Evolutionary conservation across 2,888 invertebrate genomes (phyloP).

Genomic region (Drosophila glabriapex): DNA sequence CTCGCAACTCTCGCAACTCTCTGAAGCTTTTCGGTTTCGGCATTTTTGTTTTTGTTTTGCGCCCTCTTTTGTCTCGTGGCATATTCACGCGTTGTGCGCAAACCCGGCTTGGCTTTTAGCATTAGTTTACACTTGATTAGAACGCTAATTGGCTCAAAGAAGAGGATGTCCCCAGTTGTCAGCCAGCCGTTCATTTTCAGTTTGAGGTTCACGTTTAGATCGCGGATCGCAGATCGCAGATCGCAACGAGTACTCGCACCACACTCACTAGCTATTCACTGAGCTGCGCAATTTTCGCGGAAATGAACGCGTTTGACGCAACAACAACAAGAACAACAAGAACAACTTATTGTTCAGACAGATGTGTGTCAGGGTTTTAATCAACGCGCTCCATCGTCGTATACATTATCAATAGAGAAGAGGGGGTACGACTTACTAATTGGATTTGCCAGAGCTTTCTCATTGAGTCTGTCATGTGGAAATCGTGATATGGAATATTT

Average conservation of each 20-base stretch:
- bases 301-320: slow-evolving; percentile 38
- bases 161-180: slow-evolving; percentile 26
- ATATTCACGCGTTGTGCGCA: slow-evolving; percentile 82
- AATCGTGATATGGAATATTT: slow-evolving; percentile 7
- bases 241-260: slow-evolving; percentile 23
- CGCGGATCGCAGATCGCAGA: neutral
- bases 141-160: slow-evolving; percentile 73
- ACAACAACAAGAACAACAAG: neutral
- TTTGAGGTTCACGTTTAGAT: neutral
- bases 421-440: slow-evolving; percentile 3
- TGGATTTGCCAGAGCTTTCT: slow-evolving; percentile 10
- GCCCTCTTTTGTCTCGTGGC: slow-evolving; percentile 79
- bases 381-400: slow-evolving; percentile 27
- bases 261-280: slow-evolving; percentile 49
- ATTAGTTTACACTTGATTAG: slow-evolving; percentile 82
- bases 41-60: neutral
- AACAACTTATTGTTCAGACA: slow-evolving; percentile 34
- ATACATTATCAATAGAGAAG: slow-evolving; percentile 3
- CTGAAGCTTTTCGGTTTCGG: slow-evolving; percentile 14
- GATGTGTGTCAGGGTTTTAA: slow-evolving; percentile 53
- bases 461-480: slow-evolving; percentile 19
- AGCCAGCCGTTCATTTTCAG: slow-evolving; percentile 6
- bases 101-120: slow-evolving; percentile 76
- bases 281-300: slow-evolving; percentile 73
- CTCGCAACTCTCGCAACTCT: slow-evolving; percentile 16